Percentiles rank a stretch among this genome's conserved stretches.
Conservation (phyloP, 2,113 vertebrate species). For the Embiotoca jacksoni region DNA sequence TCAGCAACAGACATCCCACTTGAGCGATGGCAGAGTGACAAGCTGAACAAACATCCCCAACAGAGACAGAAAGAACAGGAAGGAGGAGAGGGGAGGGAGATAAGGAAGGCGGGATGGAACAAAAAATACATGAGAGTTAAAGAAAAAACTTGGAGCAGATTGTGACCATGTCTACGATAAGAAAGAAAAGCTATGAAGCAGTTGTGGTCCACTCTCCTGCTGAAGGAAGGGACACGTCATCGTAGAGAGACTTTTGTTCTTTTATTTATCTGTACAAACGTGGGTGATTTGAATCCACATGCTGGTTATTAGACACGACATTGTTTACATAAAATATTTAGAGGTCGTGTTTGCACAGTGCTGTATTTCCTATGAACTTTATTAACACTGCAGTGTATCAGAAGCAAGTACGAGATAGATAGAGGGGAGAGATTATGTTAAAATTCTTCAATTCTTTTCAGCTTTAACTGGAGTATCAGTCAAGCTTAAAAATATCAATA, state of each 20-base stretch:
- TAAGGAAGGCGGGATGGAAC: conserved; percentile 17
- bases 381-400: too few relatives aligned
- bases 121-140: conserved; percentile 18
- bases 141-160: conserved; percentile 30
- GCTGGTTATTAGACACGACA: not conserved
- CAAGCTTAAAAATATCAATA: not conserved
- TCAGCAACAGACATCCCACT: conserved; percentile 59
- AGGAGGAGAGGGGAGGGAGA: conserved; percentile 31
- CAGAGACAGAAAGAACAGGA: conserved; percentile 58
- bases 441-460: not conserved
- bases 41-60: conserved; percentile 78
- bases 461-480: not conserved
- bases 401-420: not conserved
- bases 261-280: not conserved
- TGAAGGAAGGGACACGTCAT: not conserved
- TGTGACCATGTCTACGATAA: conserved; percentile 24
- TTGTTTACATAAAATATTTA: not conserved
- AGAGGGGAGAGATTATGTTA: not conserved
- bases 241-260: not conserved
- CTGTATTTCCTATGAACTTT: not conserved
- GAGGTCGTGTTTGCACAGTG: not conserved
- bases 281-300: not conserved
- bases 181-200: conserved; percentile 20
- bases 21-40: conserved; percentile 59
- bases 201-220: not conserved